Conservation (phyloP, 64 coral and sea anemone species). For the Montipora efflorescens region DNA sequence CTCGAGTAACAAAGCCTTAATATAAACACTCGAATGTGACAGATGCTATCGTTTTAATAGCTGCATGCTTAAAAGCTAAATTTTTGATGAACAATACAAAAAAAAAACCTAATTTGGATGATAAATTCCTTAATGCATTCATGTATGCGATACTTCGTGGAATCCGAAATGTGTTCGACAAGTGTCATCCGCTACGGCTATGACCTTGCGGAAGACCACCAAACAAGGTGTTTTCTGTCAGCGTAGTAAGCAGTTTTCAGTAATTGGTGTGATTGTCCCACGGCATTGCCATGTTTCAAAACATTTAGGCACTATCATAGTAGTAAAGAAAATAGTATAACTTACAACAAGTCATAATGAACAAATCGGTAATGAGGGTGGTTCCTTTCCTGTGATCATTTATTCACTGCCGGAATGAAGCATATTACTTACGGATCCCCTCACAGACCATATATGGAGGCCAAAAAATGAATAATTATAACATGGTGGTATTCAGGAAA, state of each 20-base stretch:
- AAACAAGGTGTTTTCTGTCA: not conserved
- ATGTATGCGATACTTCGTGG: too few species aligned
- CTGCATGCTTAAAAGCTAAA: not conserved
- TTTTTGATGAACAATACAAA: constrained; percentile 22
- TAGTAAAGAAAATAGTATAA: constrained; percentile 13
- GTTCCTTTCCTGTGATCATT: too few species aligned
- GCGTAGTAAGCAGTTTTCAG: not conserved
- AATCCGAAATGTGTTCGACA: too few species aligned
- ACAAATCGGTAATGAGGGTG: too few species aligned
- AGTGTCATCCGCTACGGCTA: not conserved
- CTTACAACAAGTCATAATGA: not conserved
- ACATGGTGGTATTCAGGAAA: not conserved
- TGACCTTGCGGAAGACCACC: not conserved
- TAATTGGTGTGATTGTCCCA: not conserved
- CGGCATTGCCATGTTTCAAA: not conserved
- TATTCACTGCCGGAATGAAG: too few species aligned
- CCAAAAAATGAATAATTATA: not conserved
- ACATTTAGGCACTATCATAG: not conserved
- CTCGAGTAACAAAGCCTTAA: not conserved
- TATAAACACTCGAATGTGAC: not conserved
- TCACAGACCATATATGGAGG: too few species aligned
- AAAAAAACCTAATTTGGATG: too few species aligned
- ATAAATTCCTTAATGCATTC: too few species aligned
- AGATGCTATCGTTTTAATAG: constrained; percentile 43
- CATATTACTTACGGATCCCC: too few species aligned